A percentile compares a stretch with the other conserved stretches of the same genome.
phyloP scores from a whole-genome alignment of 2,888 invertebrate species.

The Pheosia gnoma region DNA sequence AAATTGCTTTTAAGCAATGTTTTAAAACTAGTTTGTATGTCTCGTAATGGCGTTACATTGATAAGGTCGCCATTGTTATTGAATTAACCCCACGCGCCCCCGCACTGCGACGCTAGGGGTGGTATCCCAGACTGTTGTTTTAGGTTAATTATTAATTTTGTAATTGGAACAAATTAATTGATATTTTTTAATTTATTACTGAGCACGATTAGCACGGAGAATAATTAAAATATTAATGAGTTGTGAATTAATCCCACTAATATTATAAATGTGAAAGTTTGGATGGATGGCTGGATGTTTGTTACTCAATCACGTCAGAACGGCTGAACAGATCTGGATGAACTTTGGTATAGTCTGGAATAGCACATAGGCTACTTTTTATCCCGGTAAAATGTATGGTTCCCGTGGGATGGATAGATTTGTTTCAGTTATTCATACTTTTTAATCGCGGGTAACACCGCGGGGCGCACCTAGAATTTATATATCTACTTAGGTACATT shows the following conservation, averaged over 20 bases:
- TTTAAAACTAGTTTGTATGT: background rate
- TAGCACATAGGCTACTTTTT: no score
- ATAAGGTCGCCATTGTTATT: constrained; percentile 12
- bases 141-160: constrained; percentile 27
- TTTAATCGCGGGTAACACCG: no score
- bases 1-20: background rate
- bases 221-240: background rate
- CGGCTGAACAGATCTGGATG: no score
- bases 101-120: constrained; percentile 18
- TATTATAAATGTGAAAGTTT: no score
- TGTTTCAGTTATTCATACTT: no score
- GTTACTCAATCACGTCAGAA: no score
- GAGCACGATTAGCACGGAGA: background rate
- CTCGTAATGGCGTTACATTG: background rate
- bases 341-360: no score
- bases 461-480: no score
- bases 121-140: constrained; percentile 16
- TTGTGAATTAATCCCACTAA: background rate
- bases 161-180: constrained; percentile 11
- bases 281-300: no score
- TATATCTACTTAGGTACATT: no score
- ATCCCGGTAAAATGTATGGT: no score
- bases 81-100: constrained; percentile 16
- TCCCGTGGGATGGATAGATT: no score
- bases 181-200: constrained; percentile 6